phyloP scores from a whole-genome alignment of 2,797 vertebrate species.

The Aldrovandia affinis region DNA sequence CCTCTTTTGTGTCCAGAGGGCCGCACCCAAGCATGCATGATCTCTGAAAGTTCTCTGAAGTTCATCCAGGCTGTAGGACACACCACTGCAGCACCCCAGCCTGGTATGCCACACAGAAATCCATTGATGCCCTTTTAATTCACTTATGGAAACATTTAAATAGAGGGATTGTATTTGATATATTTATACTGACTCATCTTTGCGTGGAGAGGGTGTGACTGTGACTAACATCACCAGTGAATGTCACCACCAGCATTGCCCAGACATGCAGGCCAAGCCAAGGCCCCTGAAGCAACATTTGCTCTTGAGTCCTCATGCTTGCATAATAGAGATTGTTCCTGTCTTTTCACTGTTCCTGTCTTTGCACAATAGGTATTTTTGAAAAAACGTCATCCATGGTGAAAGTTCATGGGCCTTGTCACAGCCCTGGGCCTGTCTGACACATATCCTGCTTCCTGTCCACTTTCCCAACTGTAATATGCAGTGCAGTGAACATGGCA shows the following conservation, averaged over 20 bases:
- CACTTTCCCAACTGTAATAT: not conserved
- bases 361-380: no score
- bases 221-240: not conserved
- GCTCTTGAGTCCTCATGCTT: not conserved
- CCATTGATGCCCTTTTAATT: not conserved
- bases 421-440: not conserved
- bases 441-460: slow-evolving; percentile 16
- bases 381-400: not conserved
- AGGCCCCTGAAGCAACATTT: not conserved
- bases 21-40: not conserved
- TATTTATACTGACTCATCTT: not conserved
- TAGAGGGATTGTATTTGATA: not conserved
- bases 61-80: no score
- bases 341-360: no score
- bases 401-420: not conserved
- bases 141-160: slow-evolving; percentile 8
- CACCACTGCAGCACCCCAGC: no score
- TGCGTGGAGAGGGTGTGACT: not conserved
- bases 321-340: not conserved
- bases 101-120: no score
- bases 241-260: not conserved
- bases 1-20: not conserved
- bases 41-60: no score
- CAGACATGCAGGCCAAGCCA: no score
- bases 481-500: not conserved